Evolutionary conservation across 53 echinoderm and acorn worm species (phyloP).

Genomic region (Patiria pectinifera): DNA sequence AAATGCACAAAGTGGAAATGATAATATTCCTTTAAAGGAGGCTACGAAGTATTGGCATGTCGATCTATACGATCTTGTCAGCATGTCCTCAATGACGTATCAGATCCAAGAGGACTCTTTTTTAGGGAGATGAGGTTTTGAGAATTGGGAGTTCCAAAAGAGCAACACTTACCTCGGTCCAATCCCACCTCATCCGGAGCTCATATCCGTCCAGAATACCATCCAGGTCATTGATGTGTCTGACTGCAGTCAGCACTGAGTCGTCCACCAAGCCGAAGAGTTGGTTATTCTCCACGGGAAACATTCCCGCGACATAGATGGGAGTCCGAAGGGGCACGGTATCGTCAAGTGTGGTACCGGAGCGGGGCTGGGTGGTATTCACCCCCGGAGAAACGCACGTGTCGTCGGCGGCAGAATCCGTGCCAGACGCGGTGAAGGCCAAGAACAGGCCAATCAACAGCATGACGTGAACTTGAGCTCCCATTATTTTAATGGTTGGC

Average conservation of each 20-base stretch:
- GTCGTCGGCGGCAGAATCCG: not conserved
- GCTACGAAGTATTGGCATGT: too few species aligned
- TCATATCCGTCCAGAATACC: slow-evolving; percentile 71
- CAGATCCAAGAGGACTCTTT: not conserved
- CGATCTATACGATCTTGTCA: too few species aligned
- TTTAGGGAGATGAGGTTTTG: too few species aligned
- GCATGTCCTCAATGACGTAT: not conserved
- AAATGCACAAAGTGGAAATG: too few species aligned
- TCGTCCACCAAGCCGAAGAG: slow-evolving; percentile 49
- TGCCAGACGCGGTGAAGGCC: not conserved
- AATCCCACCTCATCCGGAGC: slow-evolving; percentile 72
- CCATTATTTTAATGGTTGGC: not conserved
- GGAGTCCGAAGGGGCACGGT: slow-evolving; percentile 36
- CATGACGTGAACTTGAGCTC: not conserved
- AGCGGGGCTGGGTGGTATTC: not conserved
- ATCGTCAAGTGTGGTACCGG: not conserved
- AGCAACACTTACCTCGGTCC: slow-evolving; percentile 66
- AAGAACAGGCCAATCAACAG: not conserved
- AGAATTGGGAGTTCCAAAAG: not conserved
- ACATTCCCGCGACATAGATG: slow-evolving; percentile 72
- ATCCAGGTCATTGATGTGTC: slow-evolving; percentile 67
- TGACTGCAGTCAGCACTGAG: slow-evolving; percentile 62
- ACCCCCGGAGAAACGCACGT: not conserved
- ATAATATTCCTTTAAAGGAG: too few species aligned
- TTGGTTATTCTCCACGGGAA: slow-evolving; percentile 60